Conservation (phyloP, 2,888 invertebrate species). For the Caenorhabditis afra region DNA sequence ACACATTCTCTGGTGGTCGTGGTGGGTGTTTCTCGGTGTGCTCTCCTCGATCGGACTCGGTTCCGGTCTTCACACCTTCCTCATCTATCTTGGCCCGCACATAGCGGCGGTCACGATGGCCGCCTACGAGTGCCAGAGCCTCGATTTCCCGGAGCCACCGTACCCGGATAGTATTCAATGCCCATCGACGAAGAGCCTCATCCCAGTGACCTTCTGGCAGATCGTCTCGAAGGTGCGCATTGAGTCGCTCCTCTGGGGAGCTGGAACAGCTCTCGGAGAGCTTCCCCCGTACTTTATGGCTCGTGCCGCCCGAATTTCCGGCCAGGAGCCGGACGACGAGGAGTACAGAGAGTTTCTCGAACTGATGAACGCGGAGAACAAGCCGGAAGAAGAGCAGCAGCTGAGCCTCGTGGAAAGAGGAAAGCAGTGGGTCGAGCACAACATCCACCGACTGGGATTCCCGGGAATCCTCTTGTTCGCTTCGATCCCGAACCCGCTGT, state of each 20-base stretch:
- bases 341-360: conserved; percentile 87
- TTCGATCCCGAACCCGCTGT: conserved; percentile 95
- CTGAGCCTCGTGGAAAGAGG: conserved; percentile 62
- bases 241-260: conserved; percentile 95
- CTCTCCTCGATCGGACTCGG: conserved; percentile 97
- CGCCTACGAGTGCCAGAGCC: conserved; percentile 94
- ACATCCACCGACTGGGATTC: conserved; percentile 89
- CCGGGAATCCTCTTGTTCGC: conserved; percentile 79
- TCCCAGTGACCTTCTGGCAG: conserved; percentile 88
- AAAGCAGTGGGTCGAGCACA: conserved; percentile 78
- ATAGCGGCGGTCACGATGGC: conserved; percentile 98
- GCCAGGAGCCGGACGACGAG: conserved; percentile 84
- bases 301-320: conserved; percentile 85
- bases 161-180: conserved; percentile 98
- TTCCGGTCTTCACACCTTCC: conserved; percentile 97
- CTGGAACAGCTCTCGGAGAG: conserved; percentile 96
- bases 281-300: conserved; percentile 99
- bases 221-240: conserved; percentile 95
- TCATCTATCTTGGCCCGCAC: conserved; percentile 98
- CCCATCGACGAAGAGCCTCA: conserved; percentile 83
- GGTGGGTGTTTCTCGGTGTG: conserved; percentile 93
- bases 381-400: conserved; percentile 28
- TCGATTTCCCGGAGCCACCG: conserved; percentile 97
- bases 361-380: conserved; percentile 81
- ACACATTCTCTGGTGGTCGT: conserved; percentile 85